Percentiles rank a stretch among this genome's conserved stretches.
Conservation (phyloP, 2,888 invertebrate species). For the Stenichneumon culpator region DNA sequence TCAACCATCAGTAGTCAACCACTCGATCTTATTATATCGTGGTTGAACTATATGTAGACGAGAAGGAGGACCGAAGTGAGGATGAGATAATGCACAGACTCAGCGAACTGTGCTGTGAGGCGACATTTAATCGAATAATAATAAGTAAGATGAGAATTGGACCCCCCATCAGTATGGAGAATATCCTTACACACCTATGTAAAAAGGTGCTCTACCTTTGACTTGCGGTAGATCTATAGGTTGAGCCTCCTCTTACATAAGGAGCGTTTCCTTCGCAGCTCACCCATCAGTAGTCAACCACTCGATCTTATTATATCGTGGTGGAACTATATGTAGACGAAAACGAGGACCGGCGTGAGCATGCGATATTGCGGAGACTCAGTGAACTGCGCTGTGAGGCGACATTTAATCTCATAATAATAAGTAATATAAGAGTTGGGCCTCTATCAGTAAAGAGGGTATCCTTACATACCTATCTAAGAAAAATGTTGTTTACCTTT, state of each 20-base stretch:
- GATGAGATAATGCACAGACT: neutral
- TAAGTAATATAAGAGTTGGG: neutral
- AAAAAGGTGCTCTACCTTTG: neutral
- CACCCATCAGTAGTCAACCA: constrained; percentile 50
- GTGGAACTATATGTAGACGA: constrained; percentile 29
- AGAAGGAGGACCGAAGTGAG: constrained; percentile 10
- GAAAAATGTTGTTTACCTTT: neutral
- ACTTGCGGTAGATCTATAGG: neutral
- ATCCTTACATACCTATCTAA: neutral
- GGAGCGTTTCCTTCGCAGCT: constrained; percentile 41
- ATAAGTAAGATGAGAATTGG: neutral
- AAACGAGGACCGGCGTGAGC: constrained; percentile 8
- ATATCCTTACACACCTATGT: neutral
- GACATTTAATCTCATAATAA: neutral
- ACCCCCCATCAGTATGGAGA: neutral
- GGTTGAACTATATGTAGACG: constrained; percentile 23
- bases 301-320: constrained; percentile 50
- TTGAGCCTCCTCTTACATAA: constrained; percentile 26
- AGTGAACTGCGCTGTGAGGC: neutral
- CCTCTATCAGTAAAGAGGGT: neutral
- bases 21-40: constrained; percentile 54
- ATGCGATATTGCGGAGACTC: neutral
- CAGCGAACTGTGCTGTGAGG: neutral
- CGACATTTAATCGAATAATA: neutral
- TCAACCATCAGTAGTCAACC: constrained; percentile 49